phyloP scores from a whole-genome alignment of 2,888 invertebrate genomes.

The Caenorhabditis imperialis region DNA sequence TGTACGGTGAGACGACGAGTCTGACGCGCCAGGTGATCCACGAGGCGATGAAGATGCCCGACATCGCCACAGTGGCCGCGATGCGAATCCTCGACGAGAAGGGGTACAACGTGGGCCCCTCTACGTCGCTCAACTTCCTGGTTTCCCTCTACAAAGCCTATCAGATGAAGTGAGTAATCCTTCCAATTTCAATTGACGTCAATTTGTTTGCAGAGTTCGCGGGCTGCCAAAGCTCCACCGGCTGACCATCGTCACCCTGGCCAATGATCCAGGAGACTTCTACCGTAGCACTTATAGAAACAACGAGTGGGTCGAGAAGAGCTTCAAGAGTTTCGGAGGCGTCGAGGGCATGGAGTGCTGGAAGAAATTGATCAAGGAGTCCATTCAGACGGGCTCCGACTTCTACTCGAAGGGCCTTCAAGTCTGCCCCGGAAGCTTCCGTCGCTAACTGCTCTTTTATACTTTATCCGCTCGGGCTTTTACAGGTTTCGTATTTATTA shows the following conservation, averaged over 20 bases:
- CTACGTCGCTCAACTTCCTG: constrained; percentile 66
- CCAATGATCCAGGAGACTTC: constrained; percentile 64
- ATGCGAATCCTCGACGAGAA: constrained; percentile 60
- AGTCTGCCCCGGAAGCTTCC: constrained; percentile 41
- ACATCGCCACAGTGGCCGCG: constrained; percentile 71
- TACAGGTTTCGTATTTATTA: constrained; percentile 32
- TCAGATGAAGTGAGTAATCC: constrained; percentile 46
- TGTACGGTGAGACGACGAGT: constrained; percentile 66
- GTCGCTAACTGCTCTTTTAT: neutral
- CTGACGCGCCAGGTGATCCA: constrained; percentile 69
- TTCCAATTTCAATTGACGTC: constrained; percentile 1
- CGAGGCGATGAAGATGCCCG: constrained; percentile 71
- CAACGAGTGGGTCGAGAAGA: constrained; percentile 57
- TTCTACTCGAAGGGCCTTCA: constrained; percentile 47
- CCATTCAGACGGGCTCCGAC: constrained; percentile 59
- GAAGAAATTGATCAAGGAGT: constrained; percentile 58
- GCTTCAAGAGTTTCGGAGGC: constrained; percentile 57
- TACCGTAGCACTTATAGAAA: constrained; percentile 63
- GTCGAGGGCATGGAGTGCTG: constrained; percentile 60
- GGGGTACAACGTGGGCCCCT: constrained; percentile 62
- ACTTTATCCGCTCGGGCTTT: constrained; percentile 14
- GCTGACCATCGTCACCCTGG: constrained; percentile 57
- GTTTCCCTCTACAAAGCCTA: constrained; percentile 62
- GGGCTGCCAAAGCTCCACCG: constrained; percentile 33
- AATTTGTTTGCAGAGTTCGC: constrained; percentile 27